phyloP scores from a whole-genome alignment of 2,797 vertebrate species.

The Enteromius paludinosus region DNA sequence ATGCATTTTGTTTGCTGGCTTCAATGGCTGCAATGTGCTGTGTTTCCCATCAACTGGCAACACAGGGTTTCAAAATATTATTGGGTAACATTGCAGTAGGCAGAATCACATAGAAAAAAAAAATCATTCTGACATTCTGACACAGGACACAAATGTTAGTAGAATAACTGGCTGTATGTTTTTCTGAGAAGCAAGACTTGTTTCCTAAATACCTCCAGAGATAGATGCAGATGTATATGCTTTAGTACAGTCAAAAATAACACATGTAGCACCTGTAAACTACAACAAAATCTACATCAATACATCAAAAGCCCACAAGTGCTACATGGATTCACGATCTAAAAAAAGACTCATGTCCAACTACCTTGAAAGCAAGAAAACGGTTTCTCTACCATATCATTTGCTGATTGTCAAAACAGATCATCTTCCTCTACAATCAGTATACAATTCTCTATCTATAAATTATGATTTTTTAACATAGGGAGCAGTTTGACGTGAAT shows the following conservation, averaged over 20 bases:
- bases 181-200: not conserved
- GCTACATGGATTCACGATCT: not conserved
- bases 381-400: conserved; percentile 24
- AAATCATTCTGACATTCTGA: not conserved
- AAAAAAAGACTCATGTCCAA: conserved; percentile 22
- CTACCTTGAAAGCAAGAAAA: not conserved
- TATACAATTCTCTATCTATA: conserved; percentile 59
- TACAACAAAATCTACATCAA: not conserved
- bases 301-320: conserved; percentile 23
- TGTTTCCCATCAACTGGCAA: not conserved
- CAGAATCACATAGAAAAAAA: not conserved
- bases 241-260: not conserved
- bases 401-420: conserved; percentile 26
- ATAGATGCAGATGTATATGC: not conserved
- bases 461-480: conserved; percentile 61
- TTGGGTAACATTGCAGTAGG: not conserved
- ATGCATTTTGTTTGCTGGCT: not conserved
- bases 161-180: not conserved
- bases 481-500: conserved; percentile 63
- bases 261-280: not conserved
- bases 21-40: not conserved
- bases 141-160: not conserved
- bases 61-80: not conserved
- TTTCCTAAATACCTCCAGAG: not conserved
- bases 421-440: conserved; percentile 42